Evolutionary conservation across 2,797 vertebrate species (phyloP), one percentile per base, ranked within the genome.

Genomic region (Apodemus agrarius): DNA sequence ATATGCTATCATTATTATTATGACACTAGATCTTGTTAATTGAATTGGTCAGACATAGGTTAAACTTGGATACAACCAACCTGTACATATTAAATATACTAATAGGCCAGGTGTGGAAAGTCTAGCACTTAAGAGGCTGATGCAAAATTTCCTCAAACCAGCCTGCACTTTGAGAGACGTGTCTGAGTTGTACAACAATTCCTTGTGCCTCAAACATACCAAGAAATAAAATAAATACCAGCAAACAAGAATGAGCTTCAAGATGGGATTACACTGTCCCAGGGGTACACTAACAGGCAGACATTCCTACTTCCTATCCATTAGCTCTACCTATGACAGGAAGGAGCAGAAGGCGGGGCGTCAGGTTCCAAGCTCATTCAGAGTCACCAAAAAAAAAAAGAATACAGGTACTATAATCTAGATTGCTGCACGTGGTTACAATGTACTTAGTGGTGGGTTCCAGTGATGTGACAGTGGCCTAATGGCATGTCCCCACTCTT

Each of bases 291-390:
- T 89, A 95, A 84, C 8, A 46, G 76, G 67, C 63, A 52, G 72
- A 81, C 24, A 52, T 79, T 97, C 93, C 74, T 92, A 84, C 92
- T 93, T 93, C 34, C 90, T 52, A 93, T 19, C 80, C 78, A 46
- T 92, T 89, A 83, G 82, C n/a, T 86, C 94, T 84, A 92, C 65
- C 79, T 92, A 85, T 8, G 24, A 63, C 29, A 95, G 72, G 75
- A 94, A 52, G 49, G 93, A 86, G n/a, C 74, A 95, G 87, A 87
- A 65, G 65, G 72, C 24, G 1, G 13, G 84, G 59, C n/a, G 12
- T 93, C 87, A 95, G 90, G 31, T 96, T 96, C 65, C 86, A 93
- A 65, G 61, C 49, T 91, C 90, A 96, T 93, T 82, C 75, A 79
- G 69, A 90, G 63, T 69, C 22, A 26, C 86, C 63, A 90, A 13